Evolutionary conservation across 64 coral and sea anemone species (phyloP), one percentile per base, ranked within the genome.

Genomic region (Porites australiensis): DNA sequence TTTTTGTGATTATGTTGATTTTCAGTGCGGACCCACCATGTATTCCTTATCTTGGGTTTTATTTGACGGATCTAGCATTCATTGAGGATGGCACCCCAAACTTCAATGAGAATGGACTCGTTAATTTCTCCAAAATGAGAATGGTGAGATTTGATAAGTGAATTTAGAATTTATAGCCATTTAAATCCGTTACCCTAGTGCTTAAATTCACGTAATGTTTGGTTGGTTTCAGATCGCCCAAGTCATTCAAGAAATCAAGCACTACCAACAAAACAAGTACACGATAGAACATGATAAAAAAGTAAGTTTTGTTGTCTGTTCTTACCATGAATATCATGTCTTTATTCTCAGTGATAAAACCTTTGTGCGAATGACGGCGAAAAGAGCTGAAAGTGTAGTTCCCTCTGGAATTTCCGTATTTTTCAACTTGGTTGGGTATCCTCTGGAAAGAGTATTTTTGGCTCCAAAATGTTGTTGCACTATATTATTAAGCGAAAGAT

Each of bases 111-210:
- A 89, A 91, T 61, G 98, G 98, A 14, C 64, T 99, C 18, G 94
- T 99, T 45, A 99, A 99, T 78, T 99, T 96, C 86, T 99, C 98
- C 49, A 99, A 99, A 84, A 99, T 99, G 98, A 89, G 98, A 89
- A 99, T 99, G 15, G 21, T 82, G 78, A 82, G 45, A 18, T 13
- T 58, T 72, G 50, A 10, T 8, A 3, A 14, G 13, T 37, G 27
- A 37, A 37, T 37, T 37, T 37, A 37, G 27, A 37, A 37, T 37
- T 37, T 37, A 37, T 37, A 37, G 27, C 27, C 27, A 37, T 37
- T 37, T 37, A 37, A 37, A 37, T 37, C 27, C 27, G 0, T 37
- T 37, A 37, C 27, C 27, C 27, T 37, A 37, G 1, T 37, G 27
- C 27, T 37, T 37, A 37, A 37, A 37, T 37, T 37, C 27, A 37